These are phyloP conservation scores for Cygnus atratus DNA, from an alignment of 2,113 vertebrate genomes.

Conservation along the genomic window DNA sequence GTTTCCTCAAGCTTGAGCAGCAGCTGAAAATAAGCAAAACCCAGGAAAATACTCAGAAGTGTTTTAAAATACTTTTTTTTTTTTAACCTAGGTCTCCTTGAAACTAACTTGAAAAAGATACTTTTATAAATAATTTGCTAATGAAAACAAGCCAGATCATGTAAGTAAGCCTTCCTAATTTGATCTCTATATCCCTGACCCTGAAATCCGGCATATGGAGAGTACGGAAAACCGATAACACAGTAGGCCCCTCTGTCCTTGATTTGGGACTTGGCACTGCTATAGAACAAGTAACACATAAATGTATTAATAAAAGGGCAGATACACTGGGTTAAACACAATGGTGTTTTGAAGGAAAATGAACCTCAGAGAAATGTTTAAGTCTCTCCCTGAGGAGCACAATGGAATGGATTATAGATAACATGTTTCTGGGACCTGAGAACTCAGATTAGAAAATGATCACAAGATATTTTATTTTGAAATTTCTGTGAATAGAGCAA, in stretches of 20 bases:
- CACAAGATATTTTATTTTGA: background rate
- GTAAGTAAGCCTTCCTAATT: background rate
- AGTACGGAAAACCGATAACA: background rate
- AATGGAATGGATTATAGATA: slow-evolving; percentile 27
- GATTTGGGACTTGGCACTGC: background rate
- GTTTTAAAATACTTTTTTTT: background rate
- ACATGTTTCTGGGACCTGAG: background rate
- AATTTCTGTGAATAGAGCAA: background rate
- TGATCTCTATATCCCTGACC: background rate
- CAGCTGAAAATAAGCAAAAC: slow-evolving; percentile 76
- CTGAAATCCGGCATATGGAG: background rate
- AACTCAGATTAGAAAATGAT: slow-evolving; percentile 25
- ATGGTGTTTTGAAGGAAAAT: slow-evolving; percentile 22
- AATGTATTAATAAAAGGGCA: background rate
- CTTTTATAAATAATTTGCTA: background rate
- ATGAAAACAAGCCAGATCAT: background rate
- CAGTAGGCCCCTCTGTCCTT: background rate
- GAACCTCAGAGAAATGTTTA: background rate
- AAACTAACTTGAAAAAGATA: background rate
- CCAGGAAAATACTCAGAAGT: background rate
- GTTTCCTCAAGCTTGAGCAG: slow-evolving; percentile 90
- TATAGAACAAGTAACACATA: background rate
- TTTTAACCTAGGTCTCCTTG: background rate
- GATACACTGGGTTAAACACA: background rate
- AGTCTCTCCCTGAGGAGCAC: background rate